Evolutionary conservation across 2,888 invertebrate species (phyloP).

Genomic region (Mimachlamys varia): DNA sequence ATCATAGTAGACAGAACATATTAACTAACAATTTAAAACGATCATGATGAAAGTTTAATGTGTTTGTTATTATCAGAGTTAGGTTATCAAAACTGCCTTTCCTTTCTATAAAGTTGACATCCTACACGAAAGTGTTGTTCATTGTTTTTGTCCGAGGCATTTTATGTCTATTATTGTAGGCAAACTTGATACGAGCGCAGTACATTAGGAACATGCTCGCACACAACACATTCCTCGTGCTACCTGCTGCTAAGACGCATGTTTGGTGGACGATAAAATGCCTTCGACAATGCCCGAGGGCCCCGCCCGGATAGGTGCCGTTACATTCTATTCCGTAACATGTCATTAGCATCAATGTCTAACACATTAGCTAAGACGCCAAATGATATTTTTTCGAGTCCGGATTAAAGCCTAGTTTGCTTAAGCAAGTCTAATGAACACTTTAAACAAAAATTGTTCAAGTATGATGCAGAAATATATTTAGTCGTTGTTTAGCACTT

Average conservation of each 20-base stretch:
- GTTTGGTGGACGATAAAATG: constrained; percentile 3
- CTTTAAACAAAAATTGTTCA: neutral
- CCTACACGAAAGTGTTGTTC: constrained; percentile 3
- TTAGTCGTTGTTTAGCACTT: neutral
- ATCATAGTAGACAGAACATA: neutral
- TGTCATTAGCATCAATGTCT: neutral
- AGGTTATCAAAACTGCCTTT: constrained; percentile 8
- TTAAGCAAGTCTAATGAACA: neutral
- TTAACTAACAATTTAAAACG: constrained; percentile 27
- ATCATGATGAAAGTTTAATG: constrained; percentile 32
- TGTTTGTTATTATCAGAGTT: neutral
- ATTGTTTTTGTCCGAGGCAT: constrained; percentile 1
- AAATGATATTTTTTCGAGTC: neutral
- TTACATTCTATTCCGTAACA: constrained; percentile 27
- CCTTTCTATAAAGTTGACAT: neutral
- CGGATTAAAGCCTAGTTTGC: neutral
- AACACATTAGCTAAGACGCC: constrained; percentile 21
- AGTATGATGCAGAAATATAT: neutral
- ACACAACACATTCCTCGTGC: neutral
- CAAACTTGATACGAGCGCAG: neutral
- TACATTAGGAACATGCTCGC: constrained; percentile 20
- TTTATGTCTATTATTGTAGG: constrained; percentile 21
- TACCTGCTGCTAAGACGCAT: constrained; percentile 24
- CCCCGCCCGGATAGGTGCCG: constrained; percentile 29
- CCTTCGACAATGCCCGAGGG: neutral